Conservation (phyloP, 64 coral and sea anemone species). For the Actinia tenebrosa region DNA sequence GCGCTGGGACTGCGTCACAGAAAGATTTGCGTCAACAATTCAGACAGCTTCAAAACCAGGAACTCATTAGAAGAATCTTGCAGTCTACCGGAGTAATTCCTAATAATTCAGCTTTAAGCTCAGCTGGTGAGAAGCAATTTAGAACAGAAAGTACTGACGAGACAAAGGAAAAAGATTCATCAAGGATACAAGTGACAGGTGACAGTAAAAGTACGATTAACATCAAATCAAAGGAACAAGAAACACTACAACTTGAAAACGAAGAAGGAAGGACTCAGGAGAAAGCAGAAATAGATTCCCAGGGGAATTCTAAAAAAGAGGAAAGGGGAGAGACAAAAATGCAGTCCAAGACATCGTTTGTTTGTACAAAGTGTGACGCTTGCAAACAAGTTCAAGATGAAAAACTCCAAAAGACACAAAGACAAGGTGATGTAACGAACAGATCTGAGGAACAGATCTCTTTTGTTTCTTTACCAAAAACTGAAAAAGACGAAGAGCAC, state of each 20-base stretch:
- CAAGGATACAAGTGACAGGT: background rate
- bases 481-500: background rate
- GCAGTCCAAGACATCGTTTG: background rate
- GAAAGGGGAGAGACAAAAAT: background rate
- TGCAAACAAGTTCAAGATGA: background rate
- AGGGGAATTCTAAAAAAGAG: background rate
- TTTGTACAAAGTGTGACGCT: slow-evolving; percentile 5
- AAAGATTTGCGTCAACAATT: slow-evolving; percentile 69
- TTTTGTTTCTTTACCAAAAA: background rate
- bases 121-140: background rate
- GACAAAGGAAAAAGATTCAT: background rate
- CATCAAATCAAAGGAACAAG: background rate
- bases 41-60: slow-evolving; percentile 54
- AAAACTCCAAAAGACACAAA: background rate
- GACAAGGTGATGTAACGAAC: background rate
- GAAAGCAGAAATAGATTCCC: background rate
- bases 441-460: background rate
- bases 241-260: background rate
- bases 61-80: slow-evolving; percentile 51
- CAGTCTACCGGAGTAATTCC: slow-evolving; percentile 35
- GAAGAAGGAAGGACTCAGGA: background rate
- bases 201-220: background rate
- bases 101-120: slow-evolving; percentile 18
- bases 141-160: background rate
- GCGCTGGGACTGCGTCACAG: slow-evolving; percentile 26